Percentiles rank a stretch among this genome's conserved stretches.
These are phyloP conservation scores for Phaethon lepturus DNA, from an alignment of 2,113 vertebrate genomes.

Conservation along the genomic window DNA sequence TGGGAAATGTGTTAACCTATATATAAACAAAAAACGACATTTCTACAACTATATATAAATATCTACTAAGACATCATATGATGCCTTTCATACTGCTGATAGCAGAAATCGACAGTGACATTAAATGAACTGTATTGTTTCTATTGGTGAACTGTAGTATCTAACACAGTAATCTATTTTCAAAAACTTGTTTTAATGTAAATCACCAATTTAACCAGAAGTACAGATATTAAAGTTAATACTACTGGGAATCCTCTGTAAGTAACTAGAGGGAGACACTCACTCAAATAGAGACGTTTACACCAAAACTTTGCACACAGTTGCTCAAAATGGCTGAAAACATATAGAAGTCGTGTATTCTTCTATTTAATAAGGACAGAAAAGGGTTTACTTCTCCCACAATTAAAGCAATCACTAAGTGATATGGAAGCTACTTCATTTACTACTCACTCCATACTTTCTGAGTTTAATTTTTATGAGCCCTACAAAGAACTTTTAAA, in stretches of 20 bases:
- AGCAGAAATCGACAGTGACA: neutral
- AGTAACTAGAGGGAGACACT: neutral
- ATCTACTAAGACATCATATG: neutral
- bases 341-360: rapidly evolving
- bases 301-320: neutral
- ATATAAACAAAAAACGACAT: neutral
- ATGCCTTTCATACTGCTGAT: neutral
- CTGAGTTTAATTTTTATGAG: neutral
- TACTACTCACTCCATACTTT: neutral
- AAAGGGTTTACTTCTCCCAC: neutral
- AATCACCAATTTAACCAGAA: neutral
- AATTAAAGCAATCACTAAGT: neutral
- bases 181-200: neutral
- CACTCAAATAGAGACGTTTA: neutral
- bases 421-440: neutral
- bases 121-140: neutral
- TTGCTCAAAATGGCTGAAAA: neutral
- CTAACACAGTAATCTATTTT: neutral
- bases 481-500: neutral
- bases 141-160: neutral
- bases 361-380: neutral
- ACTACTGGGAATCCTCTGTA: neutral
- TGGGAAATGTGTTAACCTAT: neutral
- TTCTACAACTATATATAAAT: neutral
- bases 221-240: neutral